These are phyloP conservation scores for Venustoraphidia nigricollis DNA, from an alignment of 2,888 invertebrate genomes.

Conservation along the genomic window DNA sequence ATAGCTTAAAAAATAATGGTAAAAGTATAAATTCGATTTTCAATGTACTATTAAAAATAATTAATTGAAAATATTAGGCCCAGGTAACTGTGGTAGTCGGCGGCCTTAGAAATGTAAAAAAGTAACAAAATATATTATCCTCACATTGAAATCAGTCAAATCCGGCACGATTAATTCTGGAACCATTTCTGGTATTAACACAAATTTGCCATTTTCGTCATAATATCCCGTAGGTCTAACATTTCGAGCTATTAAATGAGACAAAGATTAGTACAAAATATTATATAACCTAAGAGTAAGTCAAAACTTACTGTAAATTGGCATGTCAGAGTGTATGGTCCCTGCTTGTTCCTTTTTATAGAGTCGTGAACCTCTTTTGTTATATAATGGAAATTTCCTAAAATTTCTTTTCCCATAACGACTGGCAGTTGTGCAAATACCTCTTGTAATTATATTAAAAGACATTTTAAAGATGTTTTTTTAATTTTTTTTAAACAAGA, in stretches of 20 bases:
- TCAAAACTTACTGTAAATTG: conserved; percentile 42
- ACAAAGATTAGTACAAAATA: conserved; percentile 7
- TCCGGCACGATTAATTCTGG: conserved; percentile 89
- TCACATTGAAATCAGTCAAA: conserved; percentile 56
- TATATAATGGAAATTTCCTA: conserved; percentile 57
- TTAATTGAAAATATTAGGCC: no score
- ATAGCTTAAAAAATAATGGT: conserved; percentile 4
- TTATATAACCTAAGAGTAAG: conserved; percentile 1
- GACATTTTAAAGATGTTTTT: not conserved
- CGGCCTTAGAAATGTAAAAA: no score
- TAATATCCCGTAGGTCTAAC: conserved; percentile 46
- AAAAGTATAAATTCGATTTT: not conserved
- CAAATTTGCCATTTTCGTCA: conserved; percentile 34
- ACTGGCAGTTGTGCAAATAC: conserved; percentile 33
- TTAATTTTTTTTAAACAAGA: no score
- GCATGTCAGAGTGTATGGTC: conserved; percentile 44
- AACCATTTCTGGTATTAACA: conserved; percentile 68
- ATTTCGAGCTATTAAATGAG: conserved; percentile 40
- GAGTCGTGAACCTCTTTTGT: conserved; percentile 55
- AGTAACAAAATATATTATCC: conserved; percentile 1
- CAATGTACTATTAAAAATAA: no score
- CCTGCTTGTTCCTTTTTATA: conserved; percentile 43
- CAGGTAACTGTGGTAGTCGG: no score
- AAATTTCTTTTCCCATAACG: conserved; percentile 64
- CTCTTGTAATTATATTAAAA: conserved; percentile 22